These are phyloP conservation scores for Oncopeltus fasciatus DNA, from an alignment of 1,140 invertebrate species.

Conservation along the genomic window DNA sequence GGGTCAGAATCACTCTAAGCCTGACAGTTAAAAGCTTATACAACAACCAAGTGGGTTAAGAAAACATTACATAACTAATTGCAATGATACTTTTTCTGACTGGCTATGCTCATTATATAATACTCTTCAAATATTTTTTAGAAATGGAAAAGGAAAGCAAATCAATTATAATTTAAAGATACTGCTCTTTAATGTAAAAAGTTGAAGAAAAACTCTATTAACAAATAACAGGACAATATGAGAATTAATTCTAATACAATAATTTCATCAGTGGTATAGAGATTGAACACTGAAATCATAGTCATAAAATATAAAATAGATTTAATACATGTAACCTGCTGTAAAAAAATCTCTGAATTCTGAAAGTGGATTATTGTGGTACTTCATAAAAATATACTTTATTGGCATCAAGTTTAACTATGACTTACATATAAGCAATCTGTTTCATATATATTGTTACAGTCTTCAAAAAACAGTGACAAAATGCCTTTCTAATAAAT, in stretches of 20 bases:
- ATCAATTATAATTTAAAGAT: constrained; percentile 10
- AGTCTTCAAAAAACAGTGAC: constrained; percentile 9
- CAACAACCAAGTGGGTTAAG: too few relatives aligned
- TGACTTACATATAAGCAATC: constrained; percentile 1
- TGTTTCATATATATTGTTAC: not conserved
- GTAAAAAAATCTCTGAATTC: constrained; percentile 12
- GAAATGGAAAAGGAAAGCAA: not conserved
- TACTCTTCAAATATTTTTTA: too few relatives aligned
- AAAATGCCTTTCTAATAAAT: not conserved
- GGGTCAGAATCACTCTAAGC: too few relatives aligned
- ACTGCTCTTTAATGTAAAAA: constrained; percentile 11
- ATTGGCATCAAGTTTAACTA: not conserved
- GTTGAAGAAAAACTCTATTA: constrained; percentile 9
- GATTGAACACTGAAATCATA: constrained; percentile 1
- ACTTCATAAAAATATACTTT: constrained; percentile 7
- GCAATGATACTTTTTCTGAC: too few relatives aligned
- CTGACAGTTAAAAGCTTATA: too few relatives aligned
- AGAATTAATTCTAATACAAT: constrained; percentile 1
- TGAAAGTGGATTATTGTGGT: constrained; percentile 3
- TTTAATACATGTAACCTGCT: not conserved
- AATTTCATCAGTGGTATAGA: constrained; percentile 2
- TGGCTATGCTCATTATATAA: too few relatives aligned
- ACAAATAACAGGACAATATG: constrained; percentile 11
- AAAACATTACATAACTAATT: too few relatives aligned
- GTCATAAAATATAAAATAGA: constrained; percentile 2